A percentile compares a stretch with the other conserved stretches of the same genome.
These are phyloP conservation scores for Scomber scombrus DNA, from an alignment of 2,113 vertebrate genomes.

Conservation along the genomic window DNA sequence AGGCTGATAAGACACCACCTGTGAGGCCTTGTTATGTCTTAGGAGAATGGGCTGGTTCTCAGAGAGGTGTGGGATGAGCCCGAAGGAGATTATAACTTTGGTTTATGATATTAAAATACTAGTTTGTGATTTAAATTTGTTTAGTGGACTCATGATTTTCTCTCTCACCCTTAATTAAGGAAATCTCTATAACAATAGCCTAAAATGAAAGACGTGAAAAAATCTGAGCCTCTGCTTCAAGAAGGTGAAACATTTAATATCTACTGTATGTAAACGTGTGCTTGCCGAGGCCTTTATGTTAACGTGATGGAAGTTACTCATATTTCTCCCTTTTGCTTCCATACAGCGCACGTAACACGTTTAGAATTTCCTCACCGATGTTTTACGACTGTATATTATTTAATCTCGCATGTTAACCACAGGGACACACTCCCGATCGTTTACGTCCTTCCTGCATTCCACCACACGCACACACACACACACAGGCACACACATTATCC, in stretches of 20 bases:
- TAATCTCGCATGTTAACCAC: constrained; percentile 50
- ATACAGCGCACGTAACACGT: constrained; percentile 13
- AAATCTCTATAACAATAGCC: no score
- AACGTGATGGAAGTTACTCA: neutral
- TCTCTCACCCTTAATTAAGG: no score
- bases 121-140: no score
- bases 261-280: neutral
- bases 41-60: no score
- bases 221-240: neutral
- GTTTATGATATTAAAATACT: no score
- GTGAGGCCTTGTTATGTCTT: no score
- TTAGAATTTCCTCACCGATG: constrained; percentile 33
- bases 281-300: neutral
- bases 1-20: no score
- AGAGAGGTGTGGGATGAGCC: no score
- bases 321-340: constrained; percentile 17
- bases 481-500: constrained; percentile 43
- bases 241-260: no score
- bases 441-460: constrained; percentile 53
- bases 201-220: no score
- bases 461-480: constrained; percentile 59
- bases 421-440: constrained; percentile 32
- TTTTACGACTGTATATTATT: constrained; percentile 53
- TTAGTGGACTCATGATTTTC: no score
- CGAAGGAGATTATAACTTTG: no score